A percentile compares a stretch with the other conserved stretches of the same genome.
These are phyloP conservation scores for Drosophila rhopaloa DNA, from an alignment of 1,140 invertebrate genomes.

Conservation along the genomic window DNA sequence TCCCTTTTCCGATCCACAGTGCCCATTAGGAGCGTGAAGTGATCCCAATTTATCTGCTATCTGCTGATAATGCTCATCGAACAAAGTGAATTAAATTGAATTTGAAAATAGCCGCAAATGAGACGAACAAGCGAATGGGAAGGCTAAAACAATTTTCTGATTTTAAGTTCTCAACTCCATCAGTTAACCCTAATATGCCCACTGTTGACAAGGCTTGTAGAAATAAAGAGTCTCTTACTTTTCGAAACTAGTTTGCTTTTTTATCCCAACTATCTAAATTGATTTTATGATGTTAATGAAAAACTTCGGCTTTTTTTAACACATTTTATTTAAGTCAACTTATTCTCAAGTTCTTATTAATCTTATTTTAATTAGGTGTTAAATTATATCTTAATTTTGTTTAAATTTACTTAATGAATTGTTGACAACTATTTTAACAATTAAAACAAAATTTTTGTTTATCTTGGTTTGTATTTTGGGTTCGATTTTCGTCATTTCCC, in stretches of 20 bases:
- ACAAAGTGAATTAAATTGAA: slow-evolving; percentile 85
- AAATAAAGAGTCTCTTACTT: background rate
- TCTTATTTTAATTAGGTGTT: no score
- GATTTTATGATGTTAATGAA: background rate
- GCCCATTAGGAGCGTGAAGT: slow-evolving; percentile 84
- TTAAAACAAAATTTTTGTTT: no score
- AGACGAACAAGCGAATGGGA: slow-evolving; percentile 22
- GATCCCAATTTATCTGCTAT: slow-evolving; percentile 84
- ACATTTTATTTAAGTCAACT: no score
- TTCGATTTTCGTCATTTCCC: no score
- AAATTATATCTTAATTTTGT: background rate
- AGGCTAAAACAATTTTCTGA: slow-evolving; percentile 5
- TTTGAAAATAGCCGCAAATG: slow-evolving; percentile 68
- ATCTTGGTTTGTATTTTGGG: no score
- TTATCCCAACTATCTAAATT: background rate
- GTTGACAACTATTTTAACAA: no score
- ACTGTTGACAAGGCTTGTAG: slow-evolving; percentile 6
- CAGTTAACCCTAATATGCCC: slow-evolving; percentile 11
- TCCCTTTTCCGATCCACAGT: background rate
- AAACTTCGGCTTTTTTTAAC: background rate
- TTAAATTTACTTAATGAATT: no score
- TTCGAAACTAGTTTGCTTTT: background rate
- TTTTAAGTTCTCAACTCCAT: background rate
- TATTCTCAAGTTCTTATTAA: no score
- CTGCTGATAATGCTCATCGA: slow-evolving; percentile 84